Base-by-base conservation (phyloP, 2,113 vertebrate species). In the Malurus cyaneus region DNA sequence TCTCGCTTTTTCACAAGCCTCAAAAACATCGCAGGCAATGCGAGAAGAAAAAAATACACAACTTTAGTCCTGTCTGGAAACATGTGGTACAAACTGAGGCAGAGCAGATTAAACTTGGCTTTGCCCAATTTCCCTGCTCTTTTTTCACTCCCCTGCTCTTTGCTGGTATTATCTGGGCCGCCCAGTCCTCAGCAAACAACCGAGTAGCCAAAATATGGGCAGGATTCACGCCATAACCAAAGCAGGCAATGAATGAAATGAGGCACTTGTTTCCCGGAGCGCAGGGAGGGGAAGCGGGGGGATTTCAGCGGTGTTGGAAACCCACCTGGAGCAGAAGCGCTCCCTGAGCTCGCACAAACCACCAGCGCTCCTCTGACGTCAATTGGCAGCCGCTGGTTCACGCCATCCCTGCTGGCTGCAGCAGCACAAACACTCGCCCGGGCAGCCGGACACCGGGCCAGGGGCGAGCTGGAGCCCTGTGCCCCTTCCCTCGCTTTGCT, bases 211-310 rank as follows among this genome's bases (percentile, higher is more conserved):
- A 95, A 94, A 80, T 94, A 93, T 47, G 82, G 92, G 67, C 39
- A 65, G 92, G 94, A 95, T 69, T 69, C 80, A 72, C 8, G 59
- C 94, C 95, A 92, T 96, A 86, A 92, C 86, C 95, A 85, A 96
- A 77, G 46, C 42, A 53, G 54, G 52, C 83, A 61, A 73, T 57
- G 83, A 73, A 86, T 90, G 88, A 96, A 93, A 94, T 29, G 73
- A 80, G 94, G 88, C 52, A n/a, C 82, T 96, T 96, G 88, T 93
- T 94, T 92, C 82, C 85, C 59, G 52, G 64, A 88, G 88, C 62
- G 60, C 70, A 70, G 42, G 82, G 88, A 92, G 59, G 62, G 56
- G 66, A 65, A 88, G 71, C 3, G 1, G 49, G 36, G 46, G 4
- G 54, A 61, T 88, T 83, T 70, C 29, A 94, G 56, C 67, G 89